Conservation (phyloP, 2,888 invertebrate genomes). For the Gymnosoma rotundatum region DNA sequence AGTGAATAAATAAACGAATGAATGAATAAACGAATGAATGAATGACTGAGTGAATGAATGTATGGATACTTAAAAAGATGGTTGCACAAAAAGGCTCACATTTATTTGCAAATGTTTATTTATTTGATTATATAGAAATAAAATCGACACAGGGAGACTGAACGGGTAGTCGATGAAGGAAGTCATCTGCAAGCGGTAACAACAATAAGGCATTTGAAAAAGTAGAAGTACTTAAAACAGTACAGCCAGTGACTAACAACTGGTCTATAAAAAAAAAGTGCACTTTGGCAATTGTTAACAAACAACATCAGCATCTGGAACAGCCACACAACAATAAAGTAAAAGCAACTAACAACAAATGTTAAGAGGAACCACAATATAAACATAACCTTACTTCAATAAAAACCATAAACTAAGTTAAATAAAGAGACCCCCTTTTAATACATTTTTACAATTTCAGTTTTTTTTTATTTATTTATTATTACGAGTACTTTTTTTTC, state of each 20-base stretch:
- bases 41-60: not conserved
- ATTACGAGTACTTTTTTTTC: not conserved
- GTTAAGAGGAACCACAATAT: slow-evolving; percentile 3
- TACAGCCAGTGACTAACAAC: not conserved
- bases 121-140: slow-evolving; percentile 62
- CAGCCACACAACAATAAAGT: slow-evolving; percentile 6
- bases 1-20: slow-evolving; percentile 3
- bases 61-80: not conserved
- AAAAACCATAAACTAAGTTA: slow-evolving; percentile 37
- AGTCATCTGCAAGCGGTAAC: slow-evolving; percentile 58
- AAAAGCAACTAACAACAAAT: not conserved
- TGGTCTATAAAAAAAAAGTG: slow-evolving; percentile 40
- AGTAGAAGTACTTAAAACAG: slow-evolving; percentile 10
- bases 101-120: slow-evolving; percentile 67
- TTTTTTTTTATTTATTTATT: not conserved
- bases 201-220: slow-evolving; percentile 44
- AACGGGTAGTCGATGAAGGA: slow-evolving; percentile 58
- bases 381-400: slow-evolving; percentile 41
- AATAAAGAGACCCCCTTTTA: slow-evolving; percentile 24
- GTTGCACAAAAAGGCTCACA: slow-evolving; percentile 35
- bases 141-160: slow-evolving; percentile 35
- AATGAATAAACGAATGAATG: slow-evolving; percentile 10
- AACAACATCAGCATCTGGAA: slow-evolving; percentile 36
- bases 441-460: slow-evolving; percentile 2
- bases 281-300: slow-evolving; percentile 29